A percentile compares a stretch with the other conserved stretches of the same genome.
These are phyloP conservation scores for Zaprionus capensis DNA, from an alignment of 1,140 invertebrate genomes.

Conservation along the genomic window DNA sequence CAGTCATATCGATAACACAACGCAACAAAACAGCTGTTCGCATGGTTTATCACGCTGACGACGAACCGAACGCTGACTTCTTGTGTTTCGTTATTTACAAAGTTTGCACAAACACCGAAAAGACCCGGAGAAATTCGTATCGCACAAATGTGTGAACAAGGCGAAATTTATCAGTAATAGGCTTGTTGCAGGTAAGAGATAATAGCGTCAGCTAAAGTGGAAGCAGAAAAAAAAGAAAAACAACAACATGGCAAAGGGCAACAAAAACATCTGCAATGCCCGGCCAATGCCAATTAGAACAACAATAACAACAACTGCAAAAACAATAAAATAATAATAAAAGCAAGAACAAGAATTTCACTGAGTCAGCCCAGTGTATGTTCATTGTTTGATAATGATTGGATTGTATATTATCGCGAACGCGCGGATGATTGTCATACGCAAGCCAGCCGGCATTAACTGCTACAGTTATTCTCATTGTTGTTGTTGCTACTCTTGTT, in stretches of 20 bases:
- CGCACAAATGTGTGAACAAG: conserved; percentile 61
- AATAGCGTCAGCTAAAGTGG: neutral
- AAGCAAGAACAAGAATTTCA: conserved; percentile 13
- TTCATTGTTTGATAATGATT: conserved; percentile 49
- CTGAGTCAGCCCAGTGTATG: conserved; percentile 41
- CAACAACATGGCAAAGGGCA: conserved; percentile 4
- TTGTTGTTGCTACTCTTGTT: conserved; percentile 16
- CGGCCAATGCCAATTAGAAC: conserved; percentile 40
- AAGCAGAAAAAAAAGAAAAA: conserved; percentile 6
- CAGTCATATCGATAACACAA: conserved; percentile 23
- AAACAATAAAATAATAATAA: conserved; percentile 15
- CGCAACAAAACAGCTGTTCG: conserved; percentile 34
- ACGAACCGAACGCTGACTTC: conserved; percentile 28
- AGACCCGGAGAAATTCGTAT: conserved; percentile 35
- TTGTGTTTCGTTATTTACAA: conserved; percentile 60
- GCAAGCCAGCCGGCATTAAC: conserved; percentile 25
- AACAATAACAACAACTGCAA: conserved; percentile 41
- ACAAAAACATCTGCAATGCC: conserved; percentile 14
- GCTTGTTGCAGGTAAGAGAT: conserved; percentile 38
- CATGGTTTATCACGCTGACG: conserved; percentile 45
- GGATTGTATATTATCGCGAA: conserved; percentile 42
- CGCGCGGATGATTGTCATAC: conserved; percentile 29
- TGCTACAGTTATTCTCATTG: conserved; percentile 8
- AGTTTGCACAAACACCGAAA: conserved; percentile 46
- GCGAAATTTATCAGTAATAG: conserved; percentile 43